Evolutionary conservation across 2,888 invertebrate genomes (phyloP).

Genomic region (Synergus laeviventris): DNA sequence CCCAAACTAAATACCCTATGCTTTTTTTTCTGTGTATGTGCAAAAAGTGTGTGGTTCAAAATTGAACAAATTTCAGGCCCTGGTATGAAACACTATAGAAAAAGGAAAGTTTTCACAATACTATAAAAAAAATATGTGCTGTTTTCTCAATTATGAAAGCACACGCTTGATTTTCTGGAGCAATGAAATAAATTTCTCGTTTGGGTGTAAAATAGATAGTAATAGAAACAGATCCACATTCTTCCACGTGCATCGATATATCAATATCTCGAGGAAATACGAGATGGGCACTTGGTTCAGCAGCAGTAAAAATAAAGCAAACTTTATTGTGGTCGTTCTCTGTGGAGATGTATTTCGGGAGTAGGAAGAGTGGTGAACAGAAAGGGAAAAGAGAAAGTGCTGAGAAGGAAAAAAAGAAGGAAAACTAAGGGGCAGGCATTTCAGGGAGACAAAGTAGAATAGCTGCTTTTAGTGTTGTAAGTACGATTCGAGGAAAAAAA

Average conservation of each 20-base stretch:
- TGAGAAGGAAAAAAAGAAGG: constrained; percentile 33
- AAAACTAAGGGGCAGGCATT: constrained; percentile 40
- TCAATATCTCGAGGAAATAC: constrained; percentile 66
- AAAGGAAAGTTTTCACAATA: not conserved
- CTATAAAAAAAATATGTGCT: too few relatives aligned
- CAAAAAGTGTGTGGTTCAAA: not conserved
- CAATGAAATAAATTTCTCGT: constrained; percentile 66
- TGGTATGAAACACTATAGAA: not conserved
- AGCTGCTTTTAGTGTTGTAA: constrained; percentile 13
- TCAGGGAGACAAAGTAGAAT: constrained; percentile 42
- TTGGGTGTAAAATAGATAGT: constrained; percentile 65
- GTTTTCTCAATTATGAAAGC: not conserved
- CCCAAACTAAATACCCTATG: too few relatives aligned
- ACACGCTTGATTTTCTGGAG: constrained; percentile 28
- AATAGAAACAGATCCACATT: constrained; percentile 61
- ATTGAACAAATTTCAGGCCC: not conserved
- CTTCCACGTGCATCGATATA: constrained; percentile 62
- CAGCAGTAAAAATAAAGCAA: constrained; percentile 69
- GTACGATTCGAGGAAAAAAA: constrained; percentile 11
- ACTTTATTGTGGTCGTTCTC: constrained; percentile 63
- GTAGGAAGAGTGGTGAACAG: constrained; percentile 40
- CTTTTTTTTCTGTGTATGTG: too few relatives aligned
- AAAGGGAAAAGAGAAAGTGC: constrained; percentile 42
- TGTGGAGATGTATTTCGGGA: constrained; percentile 59
- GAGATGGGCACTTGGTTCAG: constrained; percentile 63